Conservation (phyloP, 2,888 invertebrate species). For the Cataglyphis albicans region DNA sequence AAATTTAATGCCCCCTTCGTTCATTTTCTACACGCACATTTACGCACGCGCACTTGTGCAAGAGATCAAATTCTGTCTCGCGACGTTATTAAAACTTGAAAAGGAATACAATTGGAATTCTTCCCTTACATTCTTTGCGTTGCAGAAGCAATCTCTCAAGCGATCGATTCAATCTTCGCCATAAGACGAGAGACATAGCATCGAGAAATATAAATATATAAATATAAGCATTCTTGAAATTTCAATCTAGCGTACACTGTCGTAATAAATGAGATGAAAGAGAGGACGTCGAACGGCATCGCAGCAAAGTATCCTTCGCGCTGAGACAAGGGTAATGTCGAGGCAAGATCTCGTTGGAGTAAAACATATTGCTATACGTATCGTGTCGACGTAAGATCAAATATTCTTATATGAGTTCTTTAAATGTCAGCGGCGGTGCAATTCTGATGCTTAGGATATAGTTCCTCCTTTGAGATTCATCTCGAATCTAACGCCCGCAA, state of each 20-base stretch:
- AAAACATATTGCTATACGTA: neutral
- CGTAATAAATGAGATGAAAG: slow-evolving; percentile 19
- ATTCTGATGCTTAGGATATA: neutral
- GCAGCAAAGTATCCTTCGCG: neutral
- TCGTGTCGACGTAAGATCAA: neutral
- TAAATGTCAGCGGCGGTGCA: neutral
- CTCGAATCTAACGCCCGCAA: neutral
- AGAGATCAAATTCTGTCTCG: neutral
- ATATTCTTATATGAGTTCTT: neutral
- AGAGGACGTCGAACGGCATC: neutral
- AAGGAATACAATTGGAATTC: neutral
- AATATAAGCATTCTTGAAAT: slow-evolving; percentile 9
- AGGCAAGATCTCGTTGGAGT: neutral
- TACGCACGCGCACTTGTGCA: neutral
- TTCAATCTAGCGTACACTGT: neutral
- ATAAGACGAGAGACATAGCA: neutral
- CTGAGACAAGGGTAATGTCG: neutral
- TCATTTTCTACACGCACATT: neutral
- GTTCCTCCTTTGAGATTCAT: neutral
- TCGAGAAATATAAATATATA: neutral
- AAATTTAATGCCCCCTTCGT: slow-evolving; percentile 5
- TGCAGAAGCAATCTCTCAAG: neutral
- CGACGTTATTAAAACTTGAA: slow-evolving; percentile 15
- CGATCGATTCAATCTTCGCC: neutral
- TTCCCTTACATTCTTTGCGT: neutral